Evolutionary conservation across 2,113 vertebrate species (phyloP), one percentile per base, ranked within the genome.

Genomic region (Eolophus roseicapilla): DNA sequence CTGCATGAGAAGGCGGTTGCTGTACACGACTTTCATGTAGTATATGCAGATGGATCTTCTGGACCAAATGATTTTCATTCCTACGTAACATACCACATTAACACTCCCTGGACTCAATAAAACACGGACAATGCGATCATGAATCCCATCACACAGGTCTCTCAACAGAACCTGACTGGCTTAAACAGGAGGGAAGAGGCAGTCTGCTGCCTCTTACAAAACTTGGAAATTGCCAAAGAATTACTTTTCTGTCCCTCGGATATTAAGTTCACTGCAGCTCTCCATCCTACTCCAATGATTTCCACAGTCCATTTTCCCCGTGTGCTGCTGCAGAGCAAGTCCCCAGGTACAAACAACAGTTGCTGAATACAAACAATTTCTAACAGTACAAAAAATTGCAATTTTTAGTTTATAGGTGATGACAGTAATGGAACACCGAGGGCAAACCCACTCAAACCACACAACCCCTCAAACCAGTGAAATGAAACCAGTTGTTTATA

Each of bases 31-130:
- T 39, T 57, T 49, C 53, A 46, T 0, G 0, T 18, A 68, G 33
- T 57, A 82, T 68, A 63, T 92, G 71, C 62, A 85, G 67, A 60
- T 91, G 49, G 9, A 71, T 53, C 63, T 88, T 60, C 57, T 80
- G 73, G 18, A 10, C 46, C 24, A 78, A 92, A 82, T 2, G 9
- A 70, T 86, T 86, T 91, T 46, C 43, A 49, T 67, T 94, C 60
- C 50, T 53, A 73, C 2, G 2, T 53, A 87, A 82, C 24, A 69
- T 18, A 49, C 7, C n/a, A 44, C 50, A 69, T 52, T 52, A 92
- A 46, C 0, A 0, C 68, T 35, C 28, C 55, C 19, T 2, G 5
- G 57, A 68, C 24, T 69, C 29, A 60, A 31, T 41, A 75, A 57
- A 85, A 44, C 52, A 55, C 0, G 1, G 57, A 68, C 83, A 91